Evolutionary conservation across 2,888 invertebrate species (phyloP).

Genomic region (Sabatieria punctata): DNA sequence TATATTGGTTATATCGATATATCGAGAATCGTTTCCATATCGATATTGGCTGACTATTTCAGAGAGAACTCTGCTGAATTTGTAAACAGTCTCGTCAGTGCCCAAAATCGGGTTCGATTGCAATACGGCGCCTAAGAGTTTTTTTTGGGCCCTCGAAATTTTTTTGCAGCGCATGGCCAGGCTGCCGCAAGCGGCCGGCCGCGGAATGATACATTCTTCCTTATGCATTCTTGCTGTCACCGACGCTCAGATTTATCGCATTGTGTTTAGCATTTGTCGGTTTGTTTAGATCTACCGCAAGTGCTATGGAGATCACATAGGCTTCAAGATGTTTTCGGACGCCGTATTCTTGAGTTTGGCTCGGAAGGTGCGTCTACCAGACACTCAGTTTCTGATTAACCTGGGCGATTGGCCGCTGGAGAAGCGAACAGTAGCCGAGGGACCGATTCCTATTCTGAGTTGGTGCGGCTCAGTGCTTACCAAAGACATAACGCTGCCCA

Average conservation of each 20-base stretch:
- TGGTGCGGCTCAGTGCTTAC: constrained; percentile 83
- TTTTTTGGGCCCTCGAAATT: too few relatives aligned
- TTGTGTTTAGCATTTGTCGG: background rate
- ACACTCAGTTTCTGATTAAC: constrained; percentile 75
- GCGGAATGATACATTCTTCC: too few relatives aligned
- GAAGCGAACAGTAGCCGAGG: constrained; percentile 29
- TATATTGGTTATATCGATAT: too few relatives aligned
- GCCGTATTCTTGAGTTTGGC: constrained; percentile 60
- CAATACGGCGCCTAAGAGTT: too few relatives aligned
- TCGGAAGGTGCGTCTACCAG: constrained; percentile 61
- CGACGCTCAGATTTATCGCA: background rate
- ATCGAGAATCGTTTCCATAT: constrained; percentile 7
- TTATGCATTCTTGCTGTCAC: too few relatives aligned
- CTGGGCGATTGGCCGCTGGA: constrained; percentile 84
- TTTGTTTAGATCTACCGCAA: constrained; percentile 48
- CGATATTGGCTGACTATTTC: too few relatives aligned
- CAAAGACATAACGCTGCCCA: constrained; percentile 76
- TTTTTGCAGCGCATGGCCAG: too few relatives aligned
- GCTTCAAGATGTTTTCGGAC: constrained; percentile 89
- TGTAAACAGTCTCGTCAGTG: too few relatives aligned
- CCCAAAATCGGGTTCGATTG: too few relatives aligned
- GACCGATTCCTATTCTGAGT: constrained; percentile 63
- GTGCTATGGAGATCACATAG: constrained; percentile 83
- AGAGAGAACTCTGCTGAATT: too few relatives aligned
- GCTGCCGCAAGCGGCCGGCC: too few relatives aligned